Conservation (phyloP, 1,140 invertebrate genomes). For the Scaptomyza montana region DNA sequence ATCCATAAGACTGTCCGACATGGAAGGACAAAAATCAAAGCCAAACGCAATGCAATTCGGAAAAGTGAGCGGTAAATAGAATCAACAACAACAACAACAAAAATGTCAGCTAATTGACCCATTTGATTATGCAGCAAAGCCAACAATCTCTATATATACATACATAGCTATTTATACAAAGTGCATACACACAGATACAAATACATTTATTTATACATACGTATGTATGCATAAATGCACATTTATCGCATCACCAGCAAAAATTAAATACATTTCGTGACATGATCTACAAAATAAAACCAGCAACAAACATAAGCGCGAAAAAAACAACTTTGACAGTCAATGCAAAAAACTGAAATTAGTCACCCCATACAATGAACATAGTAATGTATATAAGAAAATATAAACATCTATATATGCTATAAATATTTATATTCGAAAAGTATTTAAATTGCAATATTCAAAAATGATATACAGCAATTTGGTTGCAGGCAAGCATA, state of each 20-base stretch:
- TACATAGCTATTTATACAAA: conserved; percentile 20
- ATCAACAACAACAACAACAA: background rate
- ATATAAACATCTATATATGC: background rate
- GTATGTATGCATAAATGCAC: too few species aligned
- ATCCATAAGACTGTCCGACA: conserved; percentile 34
- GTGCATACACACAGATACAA: conserved; percentile 15
- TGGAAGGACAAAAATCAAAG: conserved; percentile 45
- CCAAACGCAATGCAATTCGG: conserved; percentile 26
- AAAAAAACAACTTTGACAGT: background rate
- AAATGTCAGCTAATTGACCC: conserved; percentile 31
- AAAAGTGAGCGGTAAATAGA: conserved; percentile 31
- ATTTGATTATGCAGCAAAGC: conserved; percentile 17
- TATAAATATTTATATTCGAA: conserved; percentile 49
- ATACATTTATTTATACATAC: background rate
- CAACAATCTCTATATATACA: background rate
- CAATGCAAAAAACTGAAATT: conserved; percentile 26
- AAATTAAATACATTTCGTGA: conserved; percentile 74
- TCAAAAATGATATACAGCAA: conserved; percentile 1
- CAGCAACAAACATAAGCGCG: too few species aligned
- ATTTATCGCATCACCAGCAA: conserved; percentile 25
- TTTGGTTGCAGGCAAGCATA: background rate
- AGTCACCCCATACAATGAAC: conserved; percentile 50
- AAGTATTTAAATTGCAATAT: conserved; percentile 72
- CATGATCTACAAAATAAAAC: conserved; percentile 57
- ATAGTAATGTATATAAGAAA: conserved; percentile 12